These are phyloP conservation scores for Mythimna albipuncta DNA, from an alignment of 2,888 invertebrate species.

Conservation along the genomic window DNA sequence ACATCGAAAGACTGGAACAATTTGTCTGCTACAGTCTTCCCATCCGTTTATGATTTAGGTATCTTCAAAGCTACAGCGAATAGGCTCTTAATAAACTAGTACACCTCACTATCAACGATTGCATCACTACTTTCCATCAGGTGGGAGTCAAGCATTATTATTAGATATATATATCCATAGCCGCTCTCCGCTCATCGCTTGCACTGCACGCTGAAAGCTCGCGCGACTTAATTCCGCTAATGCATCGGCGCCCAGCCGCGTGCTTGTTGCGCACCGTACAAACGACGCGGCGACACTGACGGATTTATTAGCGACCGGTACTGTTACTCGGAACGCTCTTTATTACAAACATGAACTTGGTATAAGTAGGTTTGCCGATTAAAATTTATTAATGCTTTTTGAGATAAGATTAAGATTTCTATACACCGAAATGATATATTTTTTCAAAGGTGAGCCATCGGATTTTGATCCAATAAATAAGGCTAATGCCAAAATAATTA, in stretches of 20 bases:
- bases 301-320: slow-evolving; percentile 60
- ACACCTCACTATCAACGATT: too few relatives aligned
- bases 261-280: slow-evolving; percentile 46
- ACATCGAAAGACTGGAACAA: too few relatives aligned
- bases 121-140: too few relatives aligned
- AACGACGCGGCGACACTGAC: slow-evolving; percentile 42
- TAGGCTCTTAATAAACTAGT: too few relatives aligned
- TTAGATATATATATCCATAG: neutral
- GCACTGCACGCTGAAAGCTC: slow-evolving; percentile 52
- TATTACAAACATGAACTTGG: slow-evolving; percentile 18
- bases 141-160: too few relatives aligned
- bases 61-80: too few relatives aligned
- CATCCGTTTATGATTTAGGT: too few relatives aligned
- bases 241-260: slow-evolving; percentile 50
- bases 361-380: neutral
- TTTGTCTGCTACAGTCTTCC: too few relatives aligned
- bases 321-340: slow-evolving; percentile 46
- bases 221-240: slow-evolving; percentile 54
- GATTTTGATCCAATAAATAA: slow-evolving; percentile 24
- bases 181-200: slow-evolving; percentile 20
- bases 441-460: slow-evolving; percentile 14
- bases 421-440: neutral
- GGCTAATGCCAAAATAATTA: slow-evolving; percentile 25
- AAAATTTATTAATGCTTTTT: neutral
- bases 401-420: slow-evolving; percentile 1